Conservation (phyloP, 2,888 invertebrate species). For the Diadromus collaris region DNA sequence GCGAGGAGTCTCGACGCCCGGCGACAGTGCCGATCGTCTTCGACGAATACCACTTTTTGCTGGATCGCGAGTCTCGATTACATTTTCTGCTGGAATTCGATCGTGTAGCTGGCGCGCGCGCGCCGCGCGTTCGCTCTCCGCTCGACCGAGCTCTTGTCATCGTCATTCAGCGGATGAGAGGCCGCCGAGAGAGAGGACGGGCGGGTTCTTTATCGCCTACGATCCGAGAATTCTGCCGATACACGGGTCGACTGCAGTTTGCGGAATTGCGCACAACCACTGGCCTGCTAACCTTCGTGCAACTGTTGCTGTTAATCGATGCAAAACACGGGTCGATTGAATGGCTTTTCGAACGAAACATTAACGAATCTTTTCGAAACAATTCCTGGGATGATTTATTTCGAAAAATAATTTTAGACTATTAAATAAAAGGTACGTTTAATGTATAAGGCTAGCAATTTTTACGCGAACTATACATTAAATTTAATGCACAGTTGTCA, state of each 20-base stretch:
- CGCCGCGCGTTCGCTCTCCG: conserved; percentile 28
- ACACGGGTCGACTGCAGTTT: conserved; percentile 34
- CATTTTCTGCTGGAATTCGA: conserved; percentile 60
- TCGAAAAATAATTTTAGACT: neutral
- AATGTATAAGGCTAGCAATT: too few relatives aligned
- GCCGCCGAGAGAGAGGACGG: conserved; percentile 25
- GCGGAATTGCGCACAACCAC: conserved; percentile 33
- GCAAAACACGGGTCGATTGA: neutral
- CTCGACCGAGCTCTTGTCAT: conserved; percentile 46
- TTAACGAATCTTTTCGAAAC: too few relatives aligned
- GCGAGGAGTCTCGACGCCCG: conserved; percentile 59
- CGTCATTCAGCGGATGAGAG: conserved; percentile 54
- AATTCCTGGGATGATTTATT: neutral
- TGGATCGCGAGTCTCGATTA: conserved; percentile 55
- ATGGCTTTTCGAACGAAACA: neutral
- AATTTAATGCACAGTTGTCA: too few relatives aligned
- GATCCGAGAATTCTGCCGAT: conserved; percentile 42
- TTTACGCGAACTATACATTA: too few relatives aligned
- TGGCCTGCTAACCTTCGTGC: conserved; percentile 2
- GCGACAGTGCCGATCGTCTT: conserved; percentile 58
- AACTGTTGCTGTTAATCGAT: neutral
- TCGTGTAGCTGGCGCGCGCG: conserved; percentile 34
- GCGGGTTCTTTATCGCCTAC: conserved; percentile 44
- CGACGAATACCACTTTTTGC: conserved; percentile 67
- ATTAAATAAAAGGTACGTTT: too few relatives aligned